Evolutionary conservation across 2,113 vertebrate species (phyloP).

Genomic region (Cygnus atratus): DNA sequence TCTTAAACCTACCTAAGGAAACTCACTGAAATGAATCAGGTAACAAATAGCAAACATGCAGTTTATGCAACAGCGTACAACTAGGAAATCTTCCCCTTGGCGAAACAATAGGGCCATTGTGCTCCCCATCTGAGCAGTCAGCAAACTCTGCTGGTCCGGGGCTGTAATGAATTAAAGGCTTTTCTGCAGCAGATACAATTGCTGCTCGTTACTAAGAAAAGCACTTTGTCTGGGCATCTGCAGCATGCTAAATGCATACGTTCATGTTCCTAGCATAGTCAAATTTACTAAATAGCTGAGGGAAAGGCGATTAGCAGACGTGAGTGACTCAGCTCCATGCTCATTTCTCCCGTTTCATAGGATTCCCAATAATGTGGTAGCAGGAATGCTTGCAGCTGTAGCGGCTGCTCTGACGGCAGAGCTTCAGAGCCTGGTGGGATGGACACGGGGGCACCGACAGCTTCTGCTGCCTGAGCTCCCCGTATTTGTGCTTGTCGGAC

Average conservation of each 20-base stretch:
- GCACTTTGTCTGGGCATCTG: not conserved
- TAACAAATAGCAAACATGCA: conserved; percentile 33
- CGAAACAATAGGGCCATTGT: conserved; percentile 14
- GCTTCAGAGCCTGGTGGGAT: fast-evolving
- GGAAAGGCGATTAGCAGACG: not conserved
- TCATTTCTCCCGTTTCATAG: not conserved
- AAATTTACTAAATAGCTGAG: not conserved
- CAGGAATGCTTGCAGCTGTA: fast-evolving
- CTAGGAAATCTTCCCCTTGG: not conserved
- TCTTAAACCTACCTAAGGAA: not conserved
- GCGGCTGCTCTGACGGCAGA: not conserved
- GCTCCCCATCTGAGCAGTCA: not conserved
- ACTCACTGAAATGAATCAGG: not conserved
- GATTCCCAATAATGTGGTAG: fast-evolving
- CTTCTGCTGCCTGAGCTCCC: not conserved
- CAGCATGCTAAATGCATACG: fast-evolving
- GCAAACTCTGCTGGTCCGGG: not conserved
- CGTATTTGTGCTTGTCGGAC: fast-evolving
- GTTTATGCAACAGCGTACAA: not conserved
- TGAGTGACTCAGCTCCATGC: not conserved
- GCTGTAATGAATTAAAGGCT: conserved; percentile 33
- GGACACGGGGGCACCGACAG: not conserved
- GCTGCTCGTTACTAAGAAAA: not conserved
- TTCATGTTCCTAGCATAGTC: not conserved
- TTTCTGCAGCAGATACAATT: not conserved